Evolutionary conservation across 2,113 vertebrate species (phyloP).

Genomic region (Podarcis muralis): DNA sequence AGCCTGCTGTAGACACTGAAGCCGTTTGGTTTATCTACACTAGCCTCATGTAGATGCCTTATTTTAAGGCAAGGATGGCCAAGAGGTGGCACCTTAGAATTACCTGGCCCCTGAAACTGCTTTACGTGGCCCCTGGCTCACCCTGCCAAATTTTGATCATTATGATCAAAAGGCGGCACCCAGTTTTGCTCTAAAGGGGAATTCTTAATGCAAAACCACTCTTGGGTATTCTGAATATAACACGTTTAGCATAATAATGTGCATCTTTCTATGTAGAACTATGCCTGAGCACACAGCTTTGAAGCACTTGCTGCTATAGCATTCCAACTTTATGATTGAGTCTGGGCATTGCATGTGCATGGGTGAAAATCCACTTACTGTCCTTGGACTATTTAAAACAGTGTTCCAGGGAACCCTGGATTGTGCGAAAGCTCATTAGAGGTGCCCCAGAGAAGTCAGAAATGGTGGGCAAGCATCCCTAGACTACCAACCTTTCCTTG

Average conservation of each 20-base stretch:
- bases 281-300: background rate
- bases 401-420: background rate
- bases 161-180: too few species aligned
- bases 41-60: conserved; percentile 13
- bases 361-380: background rate
- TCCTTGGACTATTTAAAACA: background rate
- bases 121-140: background rate
- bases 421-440: background rate
- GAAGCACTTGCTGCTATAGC: background rate
- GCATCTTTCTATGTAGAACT: background rate
- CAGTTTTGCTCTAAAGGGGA: too few species aligned
- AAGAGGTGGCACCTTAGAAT: background rate
- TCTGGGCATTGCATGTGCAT: background rate
- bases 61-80: background rate
- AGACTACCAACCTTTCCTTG: background rate
- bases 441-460: background rate
- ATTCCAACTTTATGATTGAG: background rate
- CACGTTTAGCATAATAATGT: background rate
- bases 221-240: background rate
- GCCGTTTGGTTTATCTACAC: conserved; percentile 16
- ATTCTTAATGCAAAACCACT: background rate
- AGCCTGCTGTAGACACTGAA: conserved; percentile 13
- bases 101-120: background rate
- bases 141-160: too few species aligned
- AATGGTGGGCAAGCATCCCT: background rate